Base-by-base conservation (phyloP, 2,888 invertebrate genomes). In the Schrankia costaestrigalis region DNA sequence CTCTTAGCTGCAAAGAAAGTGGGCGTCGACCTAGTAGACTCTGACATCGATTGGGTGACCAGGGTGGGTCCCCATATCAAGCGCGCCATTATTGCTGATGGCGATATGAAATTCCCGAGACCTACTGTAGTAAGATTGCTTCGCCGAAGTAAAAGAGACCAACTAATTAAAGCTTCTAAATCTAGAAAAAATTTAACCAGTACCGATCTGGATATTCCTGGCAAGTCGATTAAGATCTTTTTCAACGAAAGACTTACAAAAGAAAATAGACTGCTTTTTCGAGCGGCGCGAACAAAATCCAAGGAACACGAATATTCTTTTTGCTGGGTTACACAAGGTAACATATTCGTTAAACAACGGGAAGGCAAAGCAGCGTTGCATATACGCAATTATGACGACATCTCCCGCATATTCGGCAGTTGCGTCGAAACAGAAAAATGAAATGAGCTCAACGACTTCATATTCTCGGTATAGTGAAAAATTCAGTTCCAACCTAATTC, bases 151-250 rank as follows among this genome's bases (percentile, higher is more conserved):
- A 52, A 43, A 18, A 31, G 50, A 9, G 50, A 50, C 12, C 31
- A 50, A 3, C 7, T 59, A 1, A n/a, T 59, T 0, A 50, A 44
- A 25, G 51, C 54, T 2, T 37, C 55, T 0, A 56, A 42, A 39
- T 17, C 39, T 2, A 33, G 53, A 25, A 40, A 32, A 30, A 44
- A 46, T 11, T 6, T 56, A 3, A 41, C 31, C 1, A 37, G 41
- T 3, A 12, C 35, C 5, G 45, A 47, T 9, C 11, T 59, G 0
- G 35, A 30, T 2, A 29, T 43, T 0, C 11, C 18, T 1, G 44
- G 42, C 0, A 18, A 26, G 2, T 15, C 40, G 3, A 3, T 11
- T 5, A 38, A 11, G 1, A 21, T 51, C 0, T 51, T 29, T 18
- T 19, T 33, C 15, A 55, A 51, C 11, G 49, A 56, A 33, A 21